These are phyloP conservation scores for Pimpla rufipes DNA, from an alignment of 2,888 invertebrate genomes.

Conservation along the genomic window DNA sequence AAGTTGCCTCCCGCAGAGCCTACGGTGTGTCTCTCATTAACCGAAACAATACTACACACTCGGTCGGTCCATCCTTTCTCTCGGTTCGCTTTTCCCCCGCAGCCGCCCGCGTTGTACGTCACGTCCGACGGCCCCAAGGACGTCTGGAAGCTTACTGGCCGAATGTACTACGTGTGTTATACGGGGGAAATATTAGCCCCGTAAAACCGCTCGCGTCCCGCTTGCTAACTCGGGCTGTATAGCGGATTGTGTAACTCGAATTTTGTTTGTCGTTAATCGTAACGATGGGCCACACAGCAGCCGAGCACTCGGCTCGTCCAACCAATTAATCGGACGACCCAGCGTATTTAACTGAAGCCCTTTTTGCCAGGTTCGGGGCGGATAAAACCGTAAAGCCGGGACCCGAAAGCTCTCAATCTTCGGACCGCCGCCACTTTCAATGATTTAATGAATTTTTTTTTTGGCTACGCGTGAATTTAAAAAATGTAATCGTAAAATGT, in stretches of 20 bases:
- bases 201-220: neutral
- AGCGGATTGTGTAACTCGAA: neutral
- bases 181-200: neutral
- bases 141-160: neutral
- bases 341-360: too few relatives aligned
- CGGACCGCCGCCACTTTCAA: too few relatives aligned
- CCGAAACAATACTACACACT: constrained; percentile 60
- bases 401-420: too few relatives aligned
- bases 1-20: neutral
- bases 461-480: too few relatives aligned
- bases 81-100: constrained; percentile 27
- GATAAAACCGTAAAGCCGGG: too few relatives aligned
- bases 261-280: too few relatives aligned
- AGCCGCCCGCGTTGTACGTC: neutral
- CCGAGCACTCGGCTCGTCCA: too few relatives aligned
- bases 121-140: constrained; percentile 25
- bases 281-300: too few relatives aligned
- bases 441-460: too few relatives aligned
- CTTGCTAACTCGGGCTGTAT: neutral
- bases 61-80: constrained; percentile 17
- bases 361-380: too few relatives aligned
- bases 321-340: too few relatives aligned
- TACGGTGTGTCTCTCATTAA: constrained; percentile 60
- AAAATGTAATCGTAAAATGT: too few relatives aligned
- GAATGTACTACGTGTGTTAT: neutral